A percentile compares a stretch with the other conserved stretches of the same genome.
phyloP scores from a whole-genome alignment of 2,113 vertebrate species.

The Opisthocomus hoazin region DNA sequence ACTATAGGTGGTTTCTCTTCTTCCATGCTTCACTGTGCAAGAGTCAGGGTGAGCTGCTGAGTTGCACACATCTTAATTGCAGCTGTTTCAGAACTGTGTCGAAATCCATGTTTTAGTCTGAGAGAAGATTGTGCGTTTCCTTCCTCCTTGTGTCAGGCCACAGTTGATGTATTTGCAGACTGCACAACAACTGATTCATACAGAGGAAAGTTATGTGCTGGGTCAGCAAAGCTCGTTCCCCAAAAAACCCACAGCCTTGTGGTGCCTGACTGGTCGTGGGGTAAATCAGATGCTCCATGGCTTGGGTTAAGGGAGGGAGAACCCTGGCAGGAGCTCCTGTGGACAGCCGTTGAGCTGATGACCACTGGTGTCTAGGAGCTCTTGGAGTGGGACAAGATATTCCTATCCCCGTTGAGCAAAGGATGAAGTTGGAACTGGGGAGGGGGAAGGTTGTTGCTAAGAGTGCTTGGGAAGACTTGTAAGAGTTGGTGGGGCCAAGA shows the following conservation, averaged over 20 bases:
- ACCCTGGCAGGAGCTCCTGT: neutral
- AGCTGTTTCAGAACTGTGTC: constrained; percentile 26
- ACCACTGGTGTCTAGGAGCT: neutral
- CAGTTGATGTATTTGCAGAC: constrained; percentile 31
- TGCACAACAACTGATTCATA: constrained; percentile 34
- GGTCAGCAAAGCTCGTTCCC: constrained; percentile 46
- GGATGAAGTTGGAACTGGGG: neutral
- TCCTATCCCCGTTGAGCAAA: neutral
- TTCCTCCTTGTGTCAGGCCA: constrained; percentile 39
- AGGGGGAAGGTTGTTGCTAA: neutral
- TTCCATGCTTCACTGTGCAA: neutral
- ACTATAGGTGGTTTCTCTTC: neutral
- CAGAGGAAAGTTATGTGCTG: constrained; percentile 35
- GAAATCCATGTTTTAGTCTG: constrained; percentile 3
- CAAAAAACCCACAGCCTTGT: constrained; percentile 12
- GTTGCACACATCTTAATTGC: neutral
- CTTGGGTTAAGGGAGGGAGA: neutral
- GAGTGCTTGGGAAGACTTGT: neutral
- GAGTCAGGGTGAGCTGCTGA: neutral
- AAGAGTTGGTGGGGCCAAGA: neutral
- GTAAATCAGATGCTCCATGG: neutral
- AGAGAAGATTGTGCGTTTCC: constrained; percentile 22
- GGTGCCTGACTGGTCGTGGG: neutral
- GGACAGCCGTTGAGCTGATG: neutral
- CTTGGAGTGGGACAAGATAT: neutral